A percentile compares a stretch with the other conserved stretches of the same genome.
phyloP scores from a whole-genome alignment of 2,797 vertebrate species.

The Natrix natrix region DNA sequence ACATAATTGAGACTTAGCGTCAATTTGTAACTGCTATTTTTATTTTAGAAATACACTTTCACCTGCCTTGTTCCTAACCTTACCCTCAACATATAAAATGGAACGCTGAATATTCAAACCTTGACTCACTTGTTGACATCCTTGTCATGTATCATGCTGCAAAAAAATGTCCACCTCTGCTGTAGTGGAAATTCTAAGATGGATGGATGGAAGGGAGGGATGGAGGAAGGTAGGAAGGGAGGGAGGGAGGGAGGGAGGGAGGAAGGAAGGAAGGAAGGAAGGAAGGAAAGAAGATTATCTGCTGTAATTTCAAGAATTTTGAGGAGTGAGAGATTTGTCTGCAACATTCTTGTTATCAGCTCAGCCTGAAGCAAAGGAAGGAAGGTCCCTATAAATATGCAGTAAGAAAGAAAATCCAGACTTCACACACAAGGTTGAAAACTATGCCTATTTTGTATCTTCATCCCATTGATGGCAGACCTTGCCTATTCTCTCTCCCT shows the following conservation, averaged over 20 bases:
- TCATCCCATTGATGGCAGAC: not conserved
- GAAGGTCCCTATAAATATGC: not conserved
- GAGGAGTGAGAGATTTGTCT: not conserved
- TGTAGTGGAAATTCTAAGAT: not conserved
- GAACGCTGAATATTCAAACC: not conserved
- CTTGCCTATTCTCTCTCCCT: not conserved
- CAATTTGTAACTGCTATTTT: not conserved
- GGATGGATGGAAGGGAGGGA: not conserved
- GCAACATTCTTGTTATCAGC: slow-evolving; percentile 19
- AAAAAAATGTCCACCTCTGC: not conserved
- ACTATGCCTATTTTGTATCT: not conserved
- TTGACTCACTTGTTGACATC: not conserved
- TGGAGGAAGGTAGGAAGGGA: not conserved
- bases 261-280: not conserved
- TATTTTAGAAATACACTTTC: not conserved
- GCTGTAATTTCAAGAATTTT: not conserved
- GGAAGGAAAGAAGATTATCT: not conserved
- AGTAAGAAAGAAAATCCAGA: not conserved
- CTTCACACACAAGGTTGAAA: not conserved
- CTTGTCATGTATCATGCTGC: not conserved
- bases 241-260: not conserved
- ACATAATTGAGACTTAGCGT: not conserved
- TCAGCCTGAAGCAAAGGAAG: not conserved
- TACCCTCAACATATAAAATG: not conserved
- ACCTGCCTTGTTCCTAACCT: not conserved